phyloP scores from a whole-genome alignment of 2,113 vertebrate genomes.

The Melanerpes aurifrons region DNA sequence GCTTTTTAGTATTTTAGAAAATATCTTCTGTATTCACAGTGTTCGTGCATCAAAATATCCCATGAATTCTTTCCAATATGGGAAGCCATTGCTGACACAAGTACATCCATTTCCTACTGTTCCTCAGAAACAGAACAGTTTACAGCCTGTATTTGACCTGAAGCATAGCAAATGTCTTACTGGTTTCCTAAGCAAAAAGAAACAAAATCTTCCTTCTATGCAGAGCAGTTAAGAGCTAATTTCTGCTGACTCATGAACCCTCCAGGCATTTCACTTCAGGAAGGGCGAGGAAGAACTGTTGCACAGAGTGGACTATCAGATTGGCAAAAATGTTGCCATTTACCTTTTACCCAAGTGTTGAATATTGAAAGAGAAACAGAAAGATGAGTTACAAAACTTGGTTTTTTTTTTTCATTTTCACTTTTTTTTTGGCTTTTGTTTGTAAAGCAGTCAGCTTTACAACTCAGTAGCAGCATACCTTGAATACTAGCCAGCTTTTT shows the following conservation, averaged over 20 bases:
- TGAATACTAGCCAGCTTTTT: background rate
- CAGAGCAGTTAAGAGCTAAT: background rate
- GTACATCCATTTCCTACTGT: background rate
- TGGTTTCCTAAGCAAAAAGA: background rate
- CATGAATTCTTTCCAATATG: background rate
- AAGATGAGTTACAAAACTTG: background rate
- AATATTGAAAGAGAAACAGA: slow-evolving; percentile 60
- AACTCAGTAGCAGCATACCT: background rate
- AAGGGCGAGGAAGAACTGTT: background rate
- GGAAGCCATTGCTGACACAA: background rate
- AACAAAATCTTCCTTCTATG: background rate
- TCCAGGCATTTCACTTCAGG: background rate
- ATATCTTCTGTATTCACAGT: background rate
- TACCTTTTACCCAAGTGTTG: slow-evolving; percentile 7
- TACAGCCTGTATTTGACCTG: background rate
- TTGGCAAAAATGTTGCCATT: background rate
- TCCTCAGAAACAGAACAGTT: background rate
- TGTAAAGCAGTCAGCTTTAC: background rate
- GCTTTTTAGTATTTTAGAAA: background rate
- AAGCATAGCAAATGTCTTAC: background rate
- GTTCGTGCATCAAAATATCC: background rate
- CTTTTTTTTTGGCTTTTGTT: background rate
- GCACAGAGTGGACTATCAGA: background rate
- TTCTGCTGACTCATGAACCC: background rate
- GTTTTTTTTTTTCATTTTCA: slow-evolving; percentile 57